These are phyloP conservation scores for Allophyes oxyacanthae DNA, from an alignment of 2,888 invertebrate genomes.

Conservation along the genomic window DNA sequence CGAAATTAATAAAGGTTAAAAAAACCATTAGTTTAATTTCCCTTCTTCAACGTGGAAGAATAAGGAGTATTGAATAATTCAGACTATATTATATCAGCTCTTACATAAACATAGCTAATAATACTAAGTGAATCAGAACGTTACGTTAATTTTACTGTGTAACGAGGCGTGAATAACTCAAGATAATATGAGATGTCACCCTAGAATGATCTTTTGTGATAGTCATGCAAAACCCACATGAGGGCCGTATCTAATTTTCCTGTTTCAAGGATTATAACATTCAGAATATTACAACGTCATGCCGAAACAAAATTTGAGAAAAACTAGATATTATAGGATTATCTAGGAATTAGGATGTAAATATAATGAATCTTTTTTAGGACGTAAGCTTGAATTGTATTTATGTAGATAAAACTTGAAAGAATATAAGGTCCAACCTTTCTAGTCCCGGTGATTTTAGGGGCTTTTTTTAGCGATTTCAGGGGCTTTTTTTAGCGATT, in stretches of 20 bases:
- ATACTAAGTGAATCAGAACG: constrained; percentile 27
- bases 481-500: too few relatives aligned
- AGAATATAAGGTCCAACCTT: too few relatives aligned
- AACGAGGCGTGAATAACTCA: constrained; percentile 67
- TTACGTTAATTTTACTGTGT: constrained; percentile 52
- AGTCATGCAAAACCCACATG: constrained; percentile 56
- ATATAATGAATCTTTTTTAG: too few relatives aligned
- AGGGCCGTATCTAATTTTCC: constrained; percentile 61
- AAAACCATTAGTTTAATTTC: too few relatives aligned
- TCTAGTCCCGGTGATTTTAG: too few relatives aligned
- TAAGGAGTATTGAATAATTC: constrained; percentile 12
- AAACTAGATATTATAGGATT: too few relatives aligned
- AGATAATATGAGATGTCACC: constrained; percentile 59
- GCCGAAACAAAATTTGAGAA: neutral
- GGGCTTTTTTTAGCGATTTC: too few relatives aligned
- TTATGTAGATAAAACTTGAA: too few relatives aligned
- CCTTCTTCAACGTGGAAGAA: too few relatives aligned
- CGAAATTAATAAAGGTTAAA: too few relatives aligned
- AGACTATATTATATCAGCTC: constrained; percentile 2
- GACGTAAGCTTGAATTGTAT: too few relatives aligned
- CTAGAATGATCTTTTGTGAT: constrained; percentile 60
- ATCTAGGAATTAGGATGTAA: too few relatives aligned
- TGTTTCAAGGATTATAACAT: constrained; percentile 11
- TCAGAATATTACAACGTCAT: constrained; percentile 7
- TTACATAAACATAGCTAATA: constrained; percentile 11